Base-by-base conservation (phyloP, 92 coral and sea anemone species). In the Paramuricea clavata region DNA sequence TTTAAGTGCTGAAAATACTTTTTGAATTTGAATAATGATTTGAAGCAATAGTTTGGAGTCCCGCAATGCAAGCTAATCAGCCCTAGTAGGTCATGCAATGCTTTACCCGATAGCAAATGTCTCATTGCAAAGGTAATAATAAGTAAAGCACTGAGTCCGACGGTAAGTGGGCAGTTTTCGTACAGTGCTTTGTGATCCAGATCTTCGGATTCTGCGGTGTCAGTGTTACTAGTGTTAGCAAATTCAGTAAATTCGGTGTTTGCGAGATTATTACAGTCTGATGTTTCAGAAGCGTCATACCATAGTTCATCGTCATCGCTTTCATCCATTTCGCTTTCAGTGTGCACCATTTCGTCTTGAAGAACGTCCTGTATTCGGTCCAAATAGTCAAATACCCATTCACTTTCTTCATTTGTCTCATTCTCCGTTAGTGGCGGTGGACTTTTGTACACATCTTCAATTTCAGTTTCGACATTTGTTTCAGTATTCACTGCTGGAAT, bases 21-120 rank as follows among this genome's bases (percentile, higher is more conserved):
- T n/a, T 82, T 59, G 35, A 88, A 82, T 82, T 88, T 86, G 19
- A 81, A 83, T 47, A 88, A 83, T 21, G 91, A 57, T 59, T 34
- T 88, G 59, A 86, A 75, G 84, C 91, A 88, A 30, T 81, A 83
- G 64, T 88, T 88, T 39, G 88, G 91, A 50, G 52, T 65, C 43
- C 76, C 82, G 15, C 91, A 88, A 50, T 88, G 91, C 41, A 88
- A 62, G 81, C 91, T 88, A 22, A 88, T 82, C 87, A 88, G 65
- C 31, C 43, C 49, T 26, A 82, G 88, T 69, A 88, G 43, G 81
- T 82, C 91, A 36, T 83, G 74, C 67, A 88, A 65, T 43, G 91
- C 88, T 68, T 69, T 64, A 25, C 91, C 91, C 13, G 52, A 47
- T 47, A 47, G 52, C 17, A 47, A 47, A 47, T 47, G 17, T 47